These are phyloP conservation scores for Diarsia mendica DNA, from an alignment of 2,888 invertebrate genomes.

Conservation along the genomic window DNA sequence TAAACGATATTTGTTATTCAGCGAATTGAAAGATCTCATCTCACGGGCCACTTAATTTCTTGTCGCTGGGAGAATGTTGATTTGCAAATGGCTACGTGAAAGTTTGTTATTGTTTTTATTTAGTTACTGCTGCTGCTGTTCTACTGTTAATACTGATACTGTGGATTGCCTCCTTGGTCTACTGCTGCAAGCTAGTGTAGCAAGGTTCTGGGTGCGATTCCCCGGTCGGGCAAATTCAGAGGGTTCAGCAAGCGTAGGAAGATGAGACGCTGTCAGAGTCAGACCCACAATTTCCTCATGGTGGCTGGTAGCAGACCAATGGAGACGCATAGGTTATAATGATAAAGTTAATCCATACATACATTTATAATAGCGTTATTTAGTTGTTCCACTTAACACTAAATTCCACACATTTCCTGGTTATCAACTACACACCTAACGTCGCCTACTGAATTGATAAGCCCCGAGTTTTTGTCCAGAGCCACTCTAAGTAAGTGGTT, in stretches of 20 bases:
- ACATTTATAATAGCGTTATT: background rate
- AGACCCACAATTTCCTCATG: background rate
- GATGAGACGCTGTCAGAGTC: background rate
- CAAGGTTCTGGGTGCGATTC: too few relatives aligned
- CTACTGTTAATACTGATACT: too few relatives aligned
- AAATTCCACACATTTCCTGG: constrained; percentile 10
- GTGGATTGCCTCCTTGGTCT: too few relatives aligned
- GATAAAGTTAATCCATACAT: too few relatives aligned
- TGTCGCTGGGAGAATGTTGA: constrained; percentile 40
- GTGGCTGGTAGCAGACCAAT: background rate
- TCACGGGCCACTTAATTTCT: constrained; percentile 48
- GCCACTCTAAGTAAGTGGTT: constrained; percentile 61
- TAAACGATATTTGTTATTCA: constrained; percentile 64
- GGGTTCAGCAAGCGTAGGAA: background rate
- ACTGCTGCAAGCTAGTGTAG: too few relatives aligned
- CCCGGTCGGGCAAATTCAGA: too few relatives aligned
- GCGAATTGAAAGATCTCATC: constrained; percentile 58
- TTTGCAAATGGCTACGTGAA: constrained; percentile 25
- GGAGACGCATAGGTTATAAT: too few relatives aligned
- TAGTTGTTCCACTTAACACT: background rate
- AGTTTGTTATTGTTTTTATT: background rate
- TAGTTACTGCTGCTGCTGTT: background rate
- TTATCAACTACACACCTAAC: constrained; percentile 5
- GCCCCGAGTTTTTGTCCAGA: constrained; percentile 42
- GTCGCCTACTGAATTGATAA: constrained; percentile 55